Evolutionary conservation across 2,797 vertebrate genomes (phyloP).

Genomic region (Lithobates pipiens): DNA sequence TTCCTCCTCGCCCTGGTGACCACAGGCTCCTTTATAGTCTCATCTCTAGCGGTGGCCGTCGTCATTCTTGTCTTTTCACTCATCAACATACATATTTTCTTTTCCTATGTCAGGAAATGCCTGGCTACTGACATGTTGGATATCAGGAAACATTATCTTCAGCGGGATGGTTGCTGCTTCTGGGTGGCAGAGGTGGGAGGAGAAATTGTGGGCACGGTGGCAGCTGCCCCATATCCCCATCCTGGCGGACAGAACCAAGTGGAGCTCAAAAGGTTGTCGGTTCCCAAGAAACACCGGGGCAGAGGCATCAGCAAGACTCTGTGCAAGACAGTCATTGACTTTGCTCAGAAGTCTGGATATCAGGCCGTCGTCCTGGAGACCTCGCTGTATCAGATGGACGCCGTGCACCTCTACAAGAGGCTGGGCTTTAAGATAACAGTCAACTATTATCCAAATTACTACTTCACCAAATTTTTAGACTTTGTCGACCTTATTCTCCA

Average conservation of each 20-base stretch:
- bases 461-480: not conserved
- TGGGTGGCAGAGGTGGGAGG: slow-evolving; percentile 70
- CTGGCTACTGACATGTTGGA: slow-evolving; percentile 63
- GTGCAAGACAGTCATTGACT: slow-evolving; percentile 32
- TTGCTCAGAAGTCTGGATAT: slow-evolving; percentile 45
- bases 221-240: slow-evolving; percentile 1
- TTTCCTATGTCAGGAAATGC: not conserved
- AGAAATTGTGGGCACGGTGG: slow-evolving; percentile 66
- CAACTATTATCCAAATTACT: not conserved
- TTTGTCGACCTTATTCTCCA: not conserved
- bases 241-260: slow-evolving; percentile 46
- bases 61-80: slow-evolving; percentile 26
- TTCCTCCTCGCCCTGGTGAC: not conserved
- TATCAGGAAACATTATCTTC: slow-evolving; percentile 36
- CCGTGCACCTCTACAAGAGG: slow-evolving; percentile 62
- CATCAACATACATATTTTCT: slow-evolving; percentile 2
- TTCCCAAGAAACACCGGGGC: slow-evolving; percentile 59
- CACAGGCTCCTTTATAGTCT: slow-evolving; percentile 41
- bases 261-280: slow-evolving; percentile 64
- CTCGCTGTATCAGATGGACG: slow-evolving; percentile 61
- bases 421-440: slow-evolving; percentile 59
- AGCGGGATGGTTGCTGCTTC: slow-evolving; percentile 65
- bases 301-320: slow-evolving; percentile 49
- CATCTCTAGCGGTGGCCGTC: fast-evolving
- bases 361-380: slow-evolving; percentile 63